Evolutionary conservation across 2,113 vertebrate genomes (phyloP), one percentile per base, ranked within the genome.

Genomic region (Ceratotherium simum): DNA sequence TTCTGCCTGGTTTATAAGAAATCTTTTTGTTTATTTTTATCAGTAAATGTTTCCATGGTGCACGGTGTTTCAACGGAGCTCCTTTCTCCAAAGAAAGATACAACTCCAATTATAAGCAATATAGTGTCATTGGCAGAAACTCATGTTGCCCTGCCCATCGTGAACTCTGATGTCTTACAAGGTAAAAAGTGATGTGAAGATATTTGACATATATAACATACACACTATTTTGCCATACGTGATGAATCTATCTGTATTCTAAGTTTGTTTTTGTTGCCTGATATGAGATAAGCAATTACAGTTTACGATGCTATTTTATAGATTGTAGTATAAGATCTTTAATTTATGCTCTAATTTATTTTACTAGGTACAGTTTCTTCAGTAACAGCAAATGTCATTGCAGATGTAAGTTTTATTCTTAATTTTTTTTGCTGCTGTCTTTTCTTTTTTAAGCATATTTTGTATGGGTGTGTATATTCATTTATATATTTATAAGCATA

Each of bases 101-200:
- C 98, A 58, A 99, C 99, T n/a, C 99, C 99, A 11, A 98, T 99
- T 92, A 99, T 99, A 97, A 99, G 99, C 98, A 99, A 99, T 13
- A 99, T 99, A 93, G 98, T 99, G 93, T 99, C 99, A 0, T 99
- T 99, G 14, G 99, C 99, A 18, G 99, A 98, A 80, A 95, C 98
- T 51, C 98, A 98, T 33, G 98, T 98, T 42, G 98, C 98, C 78
- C 99, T 99, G 95, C 98, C 99, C 18, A 98, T 97, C 0, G 90
- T 98, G 56, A 98, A 98, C 58, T 99, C 99, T 79, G 99, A 98
- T 8, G 96, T 98, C 78, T 98, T 99, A 98, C 99, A 99, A 99
- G 99, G 99, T 99, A 98, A 97, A 97, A 56, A 94, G 84, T 96
- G 69, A 96, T 75, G 17, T 31, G 8, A 67, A 92, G 31, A 56